A percentile compares a stretch with the other conserved stretches of the same genome.
These are phyloP conservation scores for Penaeus monodon DNA, from an alignment of 2,888 invertebrate genomes.

Conservation along the genomic window DNA sequence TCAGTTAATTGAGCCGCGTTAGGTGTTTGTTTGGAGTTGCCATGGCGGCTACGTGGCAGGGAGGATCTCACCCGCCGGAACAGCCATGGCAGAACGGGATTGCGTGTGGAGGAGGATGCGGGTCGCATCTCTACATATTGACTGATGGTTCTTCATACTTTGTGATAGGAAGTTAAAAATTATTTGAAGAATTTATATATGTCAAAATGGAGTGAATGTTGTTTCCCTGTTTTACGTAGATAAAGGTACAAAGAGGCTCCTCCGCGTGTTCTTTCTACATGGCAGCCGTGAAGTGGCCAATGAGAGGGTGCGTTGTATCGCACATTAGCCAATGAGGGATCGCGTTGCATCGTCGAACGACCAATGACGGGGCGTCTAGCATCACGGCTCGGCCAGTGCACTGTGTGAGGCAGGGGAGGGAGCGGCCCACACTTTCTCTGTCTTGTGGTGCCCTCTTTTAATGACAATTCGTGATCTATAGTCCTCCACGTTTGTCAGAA, in stretches of 20 bases:
- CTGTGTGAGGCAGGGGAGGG: conserved; percentile 59
- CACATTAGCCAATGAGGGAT: conserved; percentile 29
- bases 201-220: background rate
- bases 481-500: conserved; percentile 15
- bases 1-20: conserved; percentile 45
- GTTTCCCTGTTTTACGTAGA: background rate
- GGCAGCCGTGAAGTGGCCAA: conserved; percentile 15
- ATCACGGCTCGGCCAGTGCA: conserved; percentile 49
- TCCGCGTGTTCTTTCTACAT: conserved; percentile 19
- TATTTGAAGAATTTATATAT: background rate
- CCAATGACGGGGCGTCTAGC: conserved; percentile 34
- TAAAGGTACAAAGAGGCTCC: background rate
- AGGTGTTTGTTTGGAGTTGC: conserved; percentile 61
- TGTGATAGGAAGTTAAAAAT: background rate
- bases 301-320: conserved; percentile 15
- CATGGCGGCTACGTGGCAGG: conserved; percentile 62
- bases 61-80: conserved; percentile 51
- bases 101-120: conserved; percentile 10
- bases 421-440: conserved; percentile 50
- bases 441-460: conserved; percentile 31
- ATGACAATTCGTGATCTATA: conserved; percentile 25
- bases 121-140: background rate
- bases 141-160: no score
- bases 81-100: conserved; percentile 29
- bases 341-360: background rate